These are phyloP conservation scores for Polydrusus tereticollis DNA, from an alignment of 2,888 invertebrate genomes.

Conservation along the genomic window DNA sequence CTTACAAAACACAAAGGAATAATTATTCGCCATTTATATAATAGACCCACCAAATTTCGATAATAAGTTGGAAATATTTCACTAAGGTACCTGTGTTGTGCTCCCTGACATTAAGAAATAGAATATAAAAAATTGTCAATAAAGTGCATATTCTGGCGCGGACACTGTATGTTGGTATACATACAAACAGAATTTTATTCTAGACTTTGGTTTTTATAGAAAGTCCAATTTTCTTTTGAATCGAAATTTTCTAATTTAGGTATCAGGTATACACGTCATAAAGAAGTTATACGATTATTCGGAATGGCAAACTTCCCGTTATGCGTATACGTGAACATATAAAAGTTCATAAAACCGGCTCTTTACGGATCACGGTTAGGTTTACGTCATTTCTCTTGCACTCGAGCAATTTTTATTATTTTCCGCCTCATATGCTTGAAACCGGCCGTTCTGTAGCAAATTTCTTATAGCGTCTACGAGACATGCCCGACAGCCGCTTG, in stretches of 20 bases:
- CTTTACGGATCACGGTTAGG: slow-evolving; percentile 42
- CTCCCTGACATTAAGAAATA: too few relatives aligned
- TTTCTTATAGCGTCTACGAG: slow-evolving; percentile 16
- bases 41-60: too few relatives aligned
- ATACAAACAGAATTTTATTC: too few relatives aligned
- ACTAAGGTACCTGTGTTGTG: too few relatives aligned
- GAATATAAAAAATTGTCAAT: too few relatives aligned
- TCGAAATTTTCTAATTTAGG: not conserved
- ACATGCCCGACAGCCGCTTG: slow-evolving; percentile 28
- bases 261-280: slow-evolving; percentile 10
- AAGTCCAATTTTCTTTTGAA: too few relatives aligned
- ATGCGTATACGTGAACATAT: slow-evolving; percentile 37
- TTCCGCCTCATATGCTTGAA: slow-evolving; percentile 38
- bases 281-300: slow-evolving; percentile 31
- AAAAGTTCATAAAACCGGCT: slow-evolving; percentile 44
- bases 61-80: too few relatives aligned
- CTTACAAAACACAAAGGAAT: too few relatives aligned
- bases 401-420: slow-evolving; percentile 46
- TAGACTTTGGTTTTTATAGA: too few relatives aligned
- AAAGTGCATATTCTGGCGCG: too few relatives aligned
- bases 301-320: slow-evolving; percentile 33
- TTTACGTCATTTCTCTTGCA: slow-evolving; percentile 44
- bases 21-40: too few relatives aligned
- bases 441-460: slow-evolving; percentile 33
- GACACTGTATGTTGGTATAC: too few relatives aligned